A percentile compares a stretch with the other conserved stretches of the same genome.
phyloP scores from a whole-genome alignment of 2,797 vertebrate genomes.

The Lindbergichthys nudifrons region DNA sequence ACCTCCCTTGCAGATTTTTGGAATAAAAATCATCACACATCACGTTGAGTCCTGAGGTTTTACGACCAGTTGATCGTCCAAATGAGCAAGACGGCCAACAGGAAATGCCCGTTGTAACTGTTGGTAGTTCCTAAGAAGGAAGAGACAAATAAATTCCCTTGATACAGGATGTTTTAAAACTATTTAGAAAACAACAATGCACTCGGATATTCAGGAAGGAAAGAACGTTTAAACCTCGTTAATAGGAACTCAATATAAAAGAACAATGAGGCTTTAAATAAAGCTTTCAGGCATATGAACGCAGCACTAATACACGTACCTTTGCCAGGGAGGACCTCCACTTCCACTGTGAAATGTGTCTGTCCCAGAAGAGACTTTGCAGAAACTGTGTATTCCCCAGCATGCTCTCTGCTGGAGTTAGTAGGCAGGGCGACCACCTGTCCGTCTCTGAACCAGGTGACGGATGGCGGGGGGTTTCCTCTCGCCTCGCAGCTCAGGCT shows the following conservation, averaged over 20 bases:
- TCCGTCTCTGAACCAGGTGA: slow-evolving; percentile 68
- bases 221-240: background rate
- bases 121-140: slow-evolving; percentile 53
- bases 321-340: slow-evolving; percentile 47
- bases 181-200: background rate
- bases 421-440: slow-evolving; percentile 41
- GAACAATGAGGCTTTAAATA: background rate
- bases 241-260: background rate
- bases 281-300: background rate
- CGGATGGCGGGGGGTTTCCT: slow-evolving; percentile 65
- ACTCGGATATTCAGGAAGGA: background rate
- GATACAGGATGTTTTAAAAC: no score
- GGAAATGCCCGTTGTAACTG: slow-evolving; percentile 18
- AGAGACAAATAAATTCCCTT: background rate
- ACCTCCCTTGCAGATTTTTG: slow-evolving; percentile 24
- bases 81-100: slow-evolving; percentile 38
- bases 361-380: slow-evolving; percentile 33
- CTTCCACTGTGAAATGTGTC: slow-evolving; percentile 59
- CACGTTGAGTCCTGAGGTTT: background rate
- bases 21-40: background rate
- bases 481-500: slow-evolving; percentile 49
- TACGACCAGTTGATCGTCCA: slow-evolving; percentile 46
- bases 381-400: slow-evolving; percentile 60
- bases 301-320: slow-evolving; percentile 41
- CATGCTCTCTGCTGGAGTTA: slow-evolving; percentile 35